These are phyloP conservation scores for Cataglyphis cursor DNA, from an alignment of 2,888 invertebrate genomes.

Conservation along the genomic window DNA sequence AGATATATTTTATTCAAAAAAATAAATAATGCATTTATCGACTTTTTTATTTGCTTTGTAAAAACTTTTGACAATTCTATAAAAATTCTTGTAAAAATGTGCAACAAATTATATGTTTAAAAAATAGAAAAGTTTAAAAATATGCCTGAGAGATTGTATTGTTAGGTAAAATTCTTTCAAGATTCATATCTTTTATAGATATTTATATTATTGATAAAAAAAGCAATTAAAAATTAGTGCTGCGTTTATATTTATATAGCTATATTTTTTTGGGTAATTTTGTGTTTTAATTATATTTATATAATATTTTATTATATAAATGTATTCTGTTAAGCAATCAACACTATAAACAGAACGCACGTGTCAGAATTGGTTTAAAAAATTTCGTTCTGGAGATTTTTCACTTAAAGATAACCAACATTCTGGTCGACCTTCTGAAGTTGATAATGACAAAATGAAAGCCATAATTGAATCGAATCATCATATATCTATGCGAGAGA, in stretches of 20 bases:
- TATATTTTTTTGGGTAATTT: not conserved
- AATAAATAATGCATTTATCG: not conserved
- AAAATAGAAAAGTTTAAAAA: not conserved
- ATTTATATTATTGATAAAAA: conserved; percentile 3
- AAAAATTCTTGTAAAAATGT: not conserved
- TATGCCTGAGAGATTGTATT: not conserved
- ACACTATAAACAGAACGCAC: too few species aligned
- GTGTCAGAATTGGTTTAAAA: too few species aligned
- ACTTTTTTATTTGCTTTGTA: not conserved
- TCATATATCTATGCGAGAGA: too few species aligned
- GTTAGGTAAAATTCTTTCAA: not conserved
- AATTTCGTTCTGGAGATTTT: too few species aligned
- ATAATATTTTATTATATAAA: not conserved
- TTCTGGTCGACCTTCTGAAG: too few species aligned
- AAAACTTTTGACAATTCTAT: not conserved
- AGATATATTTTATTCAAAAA: conserved; percentile 28
- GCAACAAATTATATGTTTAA: not conserved
- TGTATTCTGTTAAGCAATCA: too few species aligned
- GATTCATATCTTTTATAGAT: not conserved
- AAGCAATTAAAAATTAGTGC: not conserved
- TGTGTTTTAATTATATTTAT: not conserved
- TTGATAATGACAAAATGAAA: too few species aligned
- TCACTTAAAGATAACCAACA: too few species aligned
- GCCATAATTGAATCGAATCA: too few species aligned
- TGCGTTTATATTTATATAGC: not conserved